These are phyloP conservation scores for Ispidina picta DNA, from an alignment of 2,797 vertebrate genomes.

Conservation along the genomic window DNA sequence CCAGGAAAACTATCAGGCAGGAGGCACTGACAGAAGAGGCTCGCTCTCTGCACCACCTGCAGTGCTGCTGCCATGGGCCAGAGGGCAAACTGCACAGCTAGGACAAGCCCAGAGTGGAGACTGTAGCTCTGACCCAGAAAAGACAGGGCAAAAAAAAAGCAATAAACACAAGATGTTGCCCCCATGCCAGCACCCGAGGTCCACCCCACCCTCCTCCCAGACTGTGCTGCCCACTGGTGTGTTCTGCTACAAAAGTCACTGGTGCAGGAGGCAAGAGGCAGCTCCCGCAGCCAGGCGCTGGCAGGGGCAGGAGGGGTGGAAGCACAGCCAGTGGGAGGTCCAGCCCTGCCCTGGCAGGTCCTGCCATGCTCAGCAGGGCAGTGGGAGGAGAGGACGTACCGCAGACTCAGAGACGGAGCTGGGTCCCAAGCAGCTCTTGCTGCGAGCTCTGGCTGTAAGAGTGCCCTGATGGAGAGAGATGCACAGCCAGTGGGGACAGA, in stretches of 20 bases:
- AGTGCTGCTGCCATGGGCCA: background rate
- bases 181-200: background rate
- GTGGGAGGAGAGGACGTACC: constrained; percentile 82
- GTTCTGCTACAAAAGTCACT: background rate
- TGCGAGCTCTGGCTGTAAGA: constrained; percentile 85
- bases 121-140: background rate
- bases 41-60: background rate
- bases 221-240: background rate
- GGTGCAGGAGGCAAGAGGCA: background rate
- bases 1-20: background rate
- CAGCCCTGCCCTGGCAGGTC: background rate
- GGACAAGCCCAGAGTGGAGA: background rate
- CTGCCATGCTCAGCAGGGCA: background rate
- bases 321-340: background rate
- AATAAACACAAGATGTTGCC: background rate
- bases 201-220: background rate
- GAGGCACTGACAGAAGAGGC: background rate
- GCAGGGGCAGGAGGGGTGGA: background rate
- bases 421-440: constrained; percentile 85
- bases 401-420: constrained; percentile 85
- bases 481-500: constrained; percentile 51
- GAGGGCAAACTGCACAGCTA: background rate
- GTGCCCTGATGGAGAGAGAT: constrained; percentile 89
- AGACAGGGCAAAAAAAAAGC: background rate
- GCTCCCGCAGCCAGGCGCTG: background rate